phyloP scores from a whole-genome alignment of 2,113 vertebrate genomes.

The Carollia perspicillata region DNA sequence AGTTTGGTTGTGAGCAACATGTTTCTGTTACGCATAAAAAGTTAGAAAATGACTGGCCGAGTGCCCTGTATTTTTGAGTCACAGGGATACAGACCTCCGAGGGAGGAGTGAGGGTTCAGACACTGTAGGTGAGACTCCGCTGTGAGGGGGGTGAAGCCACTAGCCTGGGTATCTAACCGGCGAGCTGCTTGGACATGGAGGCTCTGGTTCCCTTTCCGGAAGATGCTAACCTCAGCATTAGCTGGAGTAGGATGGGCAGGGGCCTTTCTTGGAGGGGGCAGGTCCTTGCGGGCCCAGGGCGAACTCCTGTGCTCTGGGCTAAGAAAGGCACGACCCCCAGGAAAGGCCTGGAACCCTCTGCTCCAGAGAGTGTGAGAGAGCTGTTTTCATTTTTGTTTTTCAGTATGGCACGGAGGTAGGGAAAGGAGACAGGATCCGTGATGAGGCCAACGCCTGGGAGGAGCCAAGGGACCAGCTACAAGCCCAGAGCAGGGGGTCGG shows the following conservation, averaged over 20 bases:
- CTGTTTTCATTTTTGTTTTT: background rate
- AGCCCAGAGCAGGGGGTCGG: background rate
- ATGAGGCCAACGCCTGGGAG: background rate
- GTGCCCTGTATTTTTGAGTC: background rate
- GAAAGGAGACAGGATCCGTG: background rate
- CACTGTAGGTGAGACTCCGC: too few species aligned
- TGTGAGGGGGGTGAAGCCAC: background rate
- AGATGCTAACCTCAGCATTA: background rate
- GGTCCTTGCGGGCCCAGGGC: background rate
- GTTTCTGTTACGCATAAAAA: background rate
- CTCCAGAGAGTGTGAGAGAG: background rate
- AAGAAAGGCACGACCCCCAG: background rate
- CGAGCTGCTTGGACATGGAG: rapidly evolving
- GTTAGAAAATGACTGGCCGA: background rate
- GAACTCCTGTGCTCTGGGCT: background rate
- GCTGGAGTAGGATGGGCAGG: background rate
- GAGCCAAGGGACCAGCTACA: background rate
- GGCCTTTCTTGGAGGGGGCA: background rate
- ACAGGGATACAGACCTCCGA: background rate
- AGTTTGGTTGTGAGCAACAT: background rate
- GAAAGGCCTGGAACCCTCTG: background rate
- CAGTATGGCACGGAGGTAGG: background rate
- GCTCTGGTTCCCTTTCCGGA: background rate
- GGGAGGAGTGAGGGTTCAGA: background rate
- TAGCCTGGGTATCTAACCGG: too few species aligned